Evolutionary conservation across 2,888 invertebrate species (phyloP).

Genomic region (Eulithis testata): DNA sequence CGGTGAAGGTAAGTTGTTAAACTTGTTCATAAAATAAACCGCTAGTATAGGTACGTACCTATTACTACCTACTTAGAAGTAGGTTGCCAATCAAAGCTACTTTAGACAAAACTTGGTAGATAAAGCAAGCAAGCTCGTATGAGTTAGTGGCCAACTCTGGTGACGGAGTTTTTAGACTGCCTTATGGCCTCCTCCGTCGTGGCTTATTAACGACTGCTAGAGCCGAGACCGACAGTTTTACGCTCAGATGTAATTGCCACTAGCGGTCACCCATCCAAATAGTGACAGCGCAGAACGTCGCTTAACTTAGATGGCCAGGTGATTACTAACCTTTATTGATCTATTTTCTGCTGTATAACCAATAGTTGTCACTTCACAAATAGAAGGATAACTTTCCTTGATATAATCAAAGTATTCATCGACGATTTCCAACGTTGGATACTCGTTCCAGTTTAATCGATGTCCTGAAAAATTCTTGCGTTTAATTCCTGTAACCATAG

Average conservation of each 20-base stretch:
- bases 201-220: no score
- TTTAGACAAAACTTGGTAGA: neutral
- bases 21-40: conserved; percentile 15
- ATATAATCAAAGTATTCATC: conserved; percentile 53
- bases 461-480: conserved; percentile 48
- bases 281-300: no score
- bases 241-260: no score
- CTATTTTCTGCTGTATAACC: conserved; percentile 53
- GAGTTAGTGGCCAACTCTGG: no score
- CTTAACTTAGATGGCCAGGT: no score
- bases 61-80: neutral
- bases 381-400: conserved; percentile 50
- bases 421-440: conserved; percentile 51
- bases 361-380: conserved; percentile 49
- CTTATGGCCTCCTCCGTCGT: no score
- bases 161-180: no score
- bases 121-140: no score
- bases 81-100: neutral
- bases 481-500: neutral
- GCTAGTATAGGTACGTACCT: neutral
- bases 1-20: conserved; percentile 3
- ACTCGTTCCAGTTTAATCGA: conserved; percentile 52
- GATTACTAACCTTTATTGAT: conserved; percentile 48
- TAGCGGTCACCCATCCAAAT: no score
- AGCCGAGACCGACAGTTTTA: no score